Conservation (phyloP, 2,797 vertebrate species). For the Siniperca undulata region DNA sequence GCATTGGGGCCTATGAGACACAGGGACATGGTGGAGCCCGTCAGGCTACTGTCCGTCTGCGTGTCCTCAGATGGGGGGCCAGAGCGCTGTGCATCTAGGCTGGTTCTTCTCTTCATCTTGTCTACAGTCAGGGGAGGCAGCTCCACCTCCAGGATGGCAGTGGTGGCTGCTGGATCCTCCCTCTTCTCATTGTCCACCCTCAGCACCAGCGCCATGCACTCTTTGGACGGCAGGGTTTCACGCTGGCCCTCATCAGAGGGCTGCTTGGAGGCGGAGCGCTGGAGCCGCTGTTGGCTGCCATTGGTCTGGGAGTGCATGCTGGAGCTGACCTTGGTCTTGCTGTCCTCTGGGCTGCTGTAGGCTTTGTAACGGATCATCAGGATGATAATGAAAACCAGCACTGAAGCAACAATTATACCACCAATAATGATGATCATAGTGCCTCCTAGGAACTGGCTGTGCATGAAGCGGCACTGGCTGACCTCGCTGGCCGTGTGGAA, state of each 20-base stretch:
- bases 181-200: slow-evolving; percentile 85
- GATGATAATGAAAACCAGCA: slow-evolving; percentile 96
- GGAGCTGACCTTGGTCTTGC: slow-evolving; percentile 84
- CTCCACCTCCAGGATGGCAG: slow-evolving; percentile 76
- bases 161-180: slow-evolving; percentile 64
- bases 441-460: slow-evolving; percentile 91
- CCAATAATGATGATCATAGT: slow-evolving; percentile 93
- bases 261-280: slow-evolving; percentile 81
- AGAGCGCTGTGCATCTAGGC: slow-evolving; percentile 81
- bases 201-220: slow-evolving; percentile 86
- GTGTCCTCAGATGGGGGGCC: slow-evolving; percentile 87
- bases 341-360: slow-evolving; percentile 86
- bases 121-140: slow-evolving; percentile 71
- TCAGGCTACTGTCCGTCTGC: slow-evolving; percentile 87
- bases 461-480: slow-evolving; percentile 90
- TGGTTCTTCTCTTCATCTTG: slow-evolving; percentile 80
- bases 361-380: slow-evolving; percentile 97
- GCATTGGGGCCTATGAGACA: slow-evolving; percentile 89
- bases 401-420: slow-evolving; percentile 90
- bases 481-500: slow-evolving; percentile 90
- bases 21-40: slow-evolving; percentile 91
- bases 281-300: slow-evolving; percentile 81
- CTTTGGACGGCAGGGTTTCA: slow-evolving; percentile 71
- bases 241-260: slow-evolving; percentile 78
- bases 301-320: slow-evolving; percentile 91